Evolutionary conservation across 2,888 invertebrate species (phyloP).

Genomic region (Heliconius erato): DNA sequence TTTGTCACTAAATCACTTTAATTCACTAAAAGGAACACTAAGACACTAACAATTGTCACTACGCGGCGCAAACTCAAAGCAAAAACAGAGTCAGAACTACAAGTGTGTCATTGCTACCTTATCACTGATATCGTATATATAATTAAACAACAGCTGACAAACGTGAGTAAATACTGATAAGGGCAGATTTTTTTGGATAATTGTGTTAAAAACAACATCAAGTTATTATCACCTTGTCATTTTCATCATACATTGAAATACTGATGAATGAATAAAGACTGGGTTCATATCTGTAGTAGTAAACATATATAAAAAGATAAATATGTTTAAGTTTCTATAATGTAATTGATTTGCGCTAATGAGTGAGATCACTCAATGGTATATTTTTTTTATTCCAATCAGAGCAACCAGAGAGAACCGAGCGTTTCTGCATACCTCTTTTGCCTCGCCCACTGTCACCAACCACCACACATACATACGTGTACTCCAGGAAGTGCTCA

Average conservation of each 20-base stretch:
- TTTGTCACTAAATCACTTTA: neutral
- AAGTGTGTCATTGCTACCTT: slow-evolving; percentile 54
- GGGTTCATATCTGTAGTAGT: neutral
- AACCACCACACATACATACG: no score
- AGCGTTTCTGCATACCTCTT: no score
- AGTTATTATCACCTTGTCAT: no score
- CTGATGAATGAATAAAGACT: neutral
- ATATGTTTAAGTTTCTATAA: no score
- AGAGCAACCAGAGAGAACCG: no score
- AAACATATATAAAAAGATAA: no score
- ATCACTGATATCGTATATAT: slow-evolving; percentile 55
- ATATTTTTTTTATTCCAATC: no score
- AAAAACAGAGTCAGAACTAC: slow-evolving; percentile 14
- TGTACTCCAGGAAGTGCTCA: no score
- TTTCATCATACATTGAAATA: neutral
- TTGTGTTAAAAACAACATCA: neutral
- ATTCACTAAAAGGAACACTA: neutral
- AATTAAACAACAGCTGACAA: slow-evolving; percentile 52
- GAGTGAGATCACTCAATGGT: no score
- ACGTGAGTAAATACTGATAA: slow-evolving; percentile 34
- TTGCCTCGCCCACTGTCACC: no score
- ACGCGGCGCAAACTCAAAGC: slow-evolving; percentile 3
- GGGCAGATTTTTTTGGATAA: slow-evolving; percentile 27
- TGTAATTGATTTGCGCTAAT: no score
- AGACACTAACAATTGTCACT: slow-evolving; percentile 24